Evolutionary conservation across 1,140 invertebrate species (phyloP), one percentile per base, ranked within the genome.

Genomic region (Pachypeltis micranthus): DNA sequence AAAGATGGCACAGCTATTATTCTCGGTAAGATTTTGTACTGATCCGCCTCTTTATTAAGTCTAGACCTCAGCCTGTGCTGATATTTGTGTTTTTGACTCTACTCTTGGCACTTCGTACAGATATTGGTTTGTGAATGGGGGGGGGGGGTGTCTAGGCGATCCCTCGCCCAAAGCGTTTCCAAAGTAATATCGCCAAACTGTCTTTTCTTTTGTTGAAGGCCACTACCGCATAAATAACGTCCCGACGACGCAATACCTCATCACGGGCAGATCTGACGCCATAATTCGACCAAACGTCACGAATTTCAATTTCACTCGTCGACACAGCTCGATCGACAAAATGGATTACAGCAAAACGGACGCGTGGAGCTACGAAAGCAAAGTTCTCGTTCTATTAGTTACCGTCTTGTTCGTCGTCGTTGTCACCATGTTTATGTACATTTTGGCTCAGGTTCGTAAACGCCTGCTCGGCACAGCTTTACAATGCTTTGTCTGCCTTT

Each of bases 211-310:
- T 3, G 12, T 51, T 51, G 21, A 7, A 67, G 86, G 87, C 1
- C 86, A 93, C 72, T 92, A 94, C 71, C 84, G 91, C 76, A 80
- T 93, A 61, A 89, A 87, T 1, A 83, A 85, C 59, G 76, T 80
- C 58, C 70, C 72, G 69, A 74, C 74, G 56, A 74, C 78, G 44
- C 75, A 75, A 0, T 71, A 79, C 26, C 79, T 79, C 69, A 81
- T 85, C 29, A 76, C 80, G 7, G 80, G 81, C 25, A 73, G 74
- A 4, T 77, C 76, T n/a, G 73, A 77, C 71, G 70, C 73, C 29
- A 66, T 81, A 21, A 70, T 70, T 26, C 61, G 39, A 26, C 51
- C 61, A 25, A 39, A 23, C 23, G 26, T 51, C 12, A 19, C 27
- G 21, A 28, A 59, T 16, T 62, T 64, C 10, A 68, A 68, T 54